Evolutionary conservation across 1,140 invertebrate genomes (phyloP).

Genomic region (Drosophila lini): DNA sequence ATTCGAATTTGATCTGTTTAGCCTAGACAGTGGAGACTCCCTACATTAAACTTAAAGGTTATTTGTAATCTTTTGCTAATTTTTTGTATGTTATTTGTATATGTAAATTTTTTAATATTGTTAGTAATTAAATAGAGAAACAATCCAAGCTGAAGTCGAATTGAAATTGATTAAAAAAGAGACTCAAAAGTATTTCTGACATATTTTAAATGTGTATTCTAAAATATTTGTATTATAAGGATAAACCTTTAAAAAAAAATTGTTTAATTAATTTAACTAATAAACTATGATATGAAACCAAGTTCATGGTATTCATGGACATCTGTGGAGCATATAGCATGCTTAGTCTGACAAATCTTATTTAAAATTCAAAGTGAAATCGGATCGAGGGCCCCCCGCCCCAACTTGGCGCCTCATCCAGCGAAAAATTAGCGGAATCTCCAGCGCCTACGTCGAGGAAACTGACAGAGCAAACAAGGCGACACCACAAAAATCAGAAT

Average conservation of each 20-base stretch:
- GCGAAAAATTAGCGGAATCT: conserved; percentile 9
- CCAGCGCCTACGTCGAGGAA: conserved; percentile 8
- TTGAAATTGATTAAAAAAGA: no score
- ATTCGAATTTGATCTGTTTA: conserved; percentile 26
- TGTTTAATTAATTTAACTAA: no score
- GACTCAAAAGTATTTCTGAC: no score
- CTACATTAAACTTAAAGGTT: background rate
- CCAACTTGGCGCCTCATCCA: conserved; percentile 13
- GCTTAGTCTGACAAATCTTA: conserved; percentile 18
- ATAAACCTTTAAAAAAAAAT: no score
- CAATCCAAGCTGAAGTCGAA: no score
- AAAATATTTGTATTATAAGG: no score
- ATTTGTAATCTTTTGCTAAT: no score
- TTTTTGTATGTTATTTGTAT: no score
- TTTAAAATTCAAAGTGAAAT: conserved; percentile 45
- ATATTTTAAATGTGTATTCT: no score
- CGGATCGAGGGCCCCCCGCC: conserved; percentile 2
- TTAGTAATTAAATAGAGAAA: no score
- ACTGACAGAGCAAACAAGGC: conserved; percentile 24
- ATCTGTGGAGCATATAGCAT: conserved; percentile 17
- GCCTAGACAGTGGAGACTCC: background rate
- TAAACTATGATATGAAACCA: background rate
- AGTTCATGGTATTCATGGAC: no score
- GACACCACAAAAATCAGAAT: conserved; percentile 34
- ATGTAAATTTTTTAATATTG: no score